Percentiles rank a stretch among this genome's conserved stretches.
Evolutionary conservation across 2,888 invertebrate genomes (phyloP).

Genomic region (Cephus spinipes): DNA sequence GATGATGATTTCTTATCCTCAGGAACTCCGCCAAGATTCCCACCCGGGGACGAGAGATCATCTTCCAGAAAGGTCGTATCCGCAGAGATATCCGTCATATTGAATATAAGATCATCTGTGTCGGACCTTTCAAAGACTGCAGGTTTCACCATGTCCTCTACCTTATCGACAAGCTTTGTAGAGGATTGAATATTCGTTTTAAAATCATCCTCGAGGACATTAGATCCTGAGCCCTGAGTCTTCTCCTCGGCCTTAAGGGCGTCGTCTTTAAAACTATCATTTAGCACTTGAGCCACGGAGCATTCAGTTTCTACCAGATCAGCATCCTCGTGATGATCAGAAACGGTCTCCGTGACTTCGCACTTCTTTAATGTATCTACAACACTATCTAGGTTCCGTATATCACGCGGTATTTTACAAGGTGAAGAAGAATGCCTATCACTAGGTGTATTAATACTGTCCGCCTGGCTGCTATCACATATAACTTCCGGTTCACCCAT

Average conservation of each 20-base stretch:
- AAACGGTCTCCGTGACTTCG: too few relatives aligned
- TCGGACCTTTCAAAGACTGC: constrained; percentile 30
- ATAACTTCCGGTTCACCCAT: too few relatives aligned
- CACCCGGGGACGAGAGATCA: constrained; percentile 22
- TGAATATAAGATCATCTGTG: constrained; percentile 46
- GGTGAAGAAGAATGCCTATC: constrained; percentile 49
- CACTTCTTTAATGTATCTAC: constrained; percentile 33
- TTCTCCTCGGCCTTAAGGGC: constrained; percentile 11
- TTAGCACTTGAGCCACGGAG: too few relatives aligned
- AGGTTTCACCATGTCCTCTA: not conserved
- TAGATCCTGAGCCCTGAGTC: not conserved
- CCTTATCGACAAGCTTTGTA: too few relatives aligned
- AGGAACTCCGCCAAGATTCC: too few relatives aligned
- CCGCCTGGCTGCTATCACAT: constrained; percentile 54
- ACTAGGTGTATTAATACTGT: constrained; percentile 59
- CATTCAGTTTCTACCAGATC: too few relatives aligned
- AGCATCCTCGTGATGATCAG: too few relatives aligned
- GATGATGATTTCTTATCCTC: constrained; percentile 23
- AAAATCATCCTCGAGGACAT: too few relatives aligned
- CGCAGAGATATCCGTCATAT: constrained; percentile 44
- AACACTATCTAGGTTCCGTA: constrained; percentile 37
- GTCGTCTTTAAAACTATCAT: too few relatives aligned
- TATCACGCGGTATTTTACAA: constrained; percentile 47
- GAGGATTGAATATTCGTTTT: too few relatives aligned
- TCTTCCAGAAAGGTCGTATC: constrained; percentile 28